Evolutionary conservation across 2,797 vertebrate genomes (phyloP).

Genomic region (Falco peregrinus): DNA sequence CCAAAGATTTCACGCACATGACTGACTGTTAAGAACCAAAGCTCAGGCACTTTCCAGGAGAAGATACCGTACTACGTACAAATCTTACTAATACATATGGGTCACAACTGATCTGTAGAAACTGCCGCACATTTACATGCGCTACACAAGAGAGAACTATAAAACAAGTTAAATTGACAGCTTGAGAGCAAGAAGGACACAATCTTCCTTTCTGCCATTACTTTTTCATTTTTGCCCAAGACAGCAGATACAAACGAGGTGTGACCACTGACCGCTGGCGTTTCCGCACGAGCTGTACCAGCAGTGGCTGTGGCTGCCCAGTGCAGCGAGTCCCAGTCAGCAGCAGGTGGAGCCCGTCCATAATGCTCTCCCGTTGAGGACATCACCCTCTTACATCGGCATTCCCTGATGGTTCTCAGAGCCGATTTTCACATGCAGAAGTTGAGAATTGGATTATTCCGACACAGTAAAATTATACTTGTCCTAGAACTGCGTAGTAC

Average conservation of each 20-base stretch:
- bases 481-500: neutral
- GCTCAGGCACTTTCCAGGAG: neutral
- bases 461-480: neutral
- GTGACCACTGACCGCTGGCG: fast-evolving
- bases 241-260: fast-evolving
- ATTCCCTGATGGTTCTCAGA: neutral
- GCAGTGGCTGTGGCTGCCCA: neutral
- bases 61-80: neutral
- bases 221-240: neutral
- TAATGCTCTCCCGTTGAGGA: neutral
- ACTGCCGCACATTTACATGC: neutral
- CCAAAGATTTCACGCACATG: neutral
- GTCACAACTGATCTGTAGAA: neutral
- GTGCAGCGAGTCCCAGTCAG: neutral
- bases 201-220: neutral
- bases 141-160: neutral
- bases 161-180: neutral
- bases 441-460: neutral
- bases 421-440: neutral
- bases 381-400: neutral
- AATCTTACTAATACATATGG: too few species aligned
- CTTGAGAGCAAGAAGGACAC: neutral
- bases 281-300: neutral
- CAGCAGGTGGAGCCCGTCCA: constrained; percentile 52
- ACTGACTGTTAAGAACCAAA: neutral